Base-by-base conservation (phyloP, 2,888 invertebrate species). In the Stenotaenia linearis region DNA sequence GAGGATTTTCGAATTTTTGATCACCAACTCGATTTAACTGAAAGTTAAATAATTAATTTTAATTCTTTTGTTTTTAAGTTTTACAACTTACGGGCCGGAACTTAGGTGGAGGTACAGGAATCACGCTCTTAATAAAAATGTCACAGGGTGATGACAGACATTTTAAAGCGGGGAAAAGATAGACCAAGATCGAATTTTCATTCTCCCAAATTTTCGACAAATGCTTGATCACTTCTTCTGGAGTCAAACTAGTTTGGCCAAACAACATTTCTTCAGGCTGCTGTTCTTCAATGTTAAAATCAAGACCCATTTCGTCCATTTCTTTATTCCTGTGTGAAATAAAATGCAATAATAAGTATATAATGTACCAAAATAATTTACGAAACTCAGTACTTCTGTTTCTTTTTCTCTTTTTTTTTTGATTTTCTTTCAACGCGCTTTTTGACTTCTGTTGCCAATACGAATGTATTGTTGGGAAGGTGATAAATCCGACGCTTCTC, bases 21-120 rank as follows among this genome's bases (percentile, higher is more conserved):
- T 90, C 92, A 78, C 88, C 87, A 21, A 92, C 84, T 77, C 89
- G 85, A 85, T 91, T 89, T 0, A 88, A 84, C 83, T 86, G 79
- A 61, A 78, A 56, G 18, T 18, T 12, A 15, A 61, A 78, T 9
- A 32, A 61, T 77, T 40, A 40, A 9, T 37, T 30, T 10, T 0
- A 32, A 25, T 32, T 30, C 28, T 25, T 74, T 21, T 30, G 18
- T 32, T 35, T 35, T 35, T 75, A 15, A 30, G 1, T 9, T 32
- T 75, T 6, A 6, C 0, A 40, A 45, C 45, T 85, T 84, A 89
- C 90, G 4, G 98, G 98, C 83, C 99, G 89, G 10, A 93, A 92
- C 84, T 91, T 92, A 0, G 94, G 91, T 0, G 99, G 97, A 23
- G 95, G 89, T 0, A 99, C 97, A 3, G 94, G 91, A 23, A 99